These are phyloP conservation scores for Phrynocephalus vlangalii DNA, from an alignment of 2,797 vertebrate genomes.

Conservation along the genomic window DNA sequence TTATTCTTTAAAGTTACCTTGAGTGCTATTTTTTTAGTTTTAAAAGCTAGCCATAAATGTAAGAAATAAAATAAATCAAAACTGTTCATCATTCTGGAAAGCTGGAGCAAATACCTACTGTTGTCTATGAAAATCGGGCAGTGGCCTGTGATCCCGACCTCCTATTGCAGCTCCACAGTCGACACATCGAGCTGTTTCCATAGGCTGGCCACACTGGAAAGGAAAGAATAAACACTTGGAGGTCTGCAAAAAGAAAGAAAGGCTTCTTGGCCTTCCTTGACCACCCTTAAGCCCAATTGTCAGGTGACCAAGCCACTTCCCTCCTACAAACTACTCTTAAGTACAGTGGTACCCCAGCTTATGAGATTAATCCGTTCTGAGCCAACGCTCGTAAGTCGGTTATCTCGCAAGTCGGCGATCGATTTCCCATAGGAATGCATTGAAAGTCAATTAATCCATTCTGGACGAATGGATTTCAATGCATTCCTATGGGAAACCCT, in stretches of 20 bases:
- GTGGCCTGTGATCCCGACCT: slow-evolving; percentile 69
- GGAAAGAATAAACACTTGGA: not conserved
- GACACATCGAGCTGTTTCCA: slow-evolving; percentile 75
- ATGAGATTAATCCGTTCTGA: too few species aligned
- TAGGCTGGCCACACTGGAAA: slow-evolving; percentile 87
- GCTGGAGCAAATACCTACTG: slow-evolving; percentile 48
- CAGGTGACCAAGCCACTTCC: not conserved
- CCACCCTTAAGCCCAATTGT: not conserved
- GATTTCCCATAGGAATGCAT: too few species aligned
- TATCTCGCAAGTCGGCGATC: too few species aligned
- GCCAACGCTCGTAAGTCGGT: too few species aligned
- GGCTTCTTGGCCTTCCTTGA: not conserved
- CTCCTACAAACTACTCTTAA: not conserved
- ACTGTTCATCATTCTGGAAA: not conserved
- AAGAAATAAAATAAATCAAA: not conserved
- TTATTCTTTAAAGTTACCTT: too few species aligned
- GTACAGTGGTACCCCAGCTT: too few species aligned
- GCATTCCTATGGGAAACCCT: too few species aligned
- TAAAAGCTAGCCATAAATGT: too few species aligned
- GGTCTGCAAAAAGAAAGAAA: not conserved
- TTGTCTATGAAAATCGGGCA: slow-evolving; percentile 53
- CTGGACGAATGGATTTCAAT: too few species aligned
- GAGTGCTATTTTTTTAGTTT: not conserved
- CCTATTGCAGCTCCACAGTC: slow-evolving; percentile 84
- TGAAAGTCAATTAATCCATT: too few species aligned